A percentile compares a stretch with the other conserved stretches of the same genome.
phyloP scores from a whole-genome alignment of 2,888 invertebrate species.

The Galeruca laticollis region DNA sequence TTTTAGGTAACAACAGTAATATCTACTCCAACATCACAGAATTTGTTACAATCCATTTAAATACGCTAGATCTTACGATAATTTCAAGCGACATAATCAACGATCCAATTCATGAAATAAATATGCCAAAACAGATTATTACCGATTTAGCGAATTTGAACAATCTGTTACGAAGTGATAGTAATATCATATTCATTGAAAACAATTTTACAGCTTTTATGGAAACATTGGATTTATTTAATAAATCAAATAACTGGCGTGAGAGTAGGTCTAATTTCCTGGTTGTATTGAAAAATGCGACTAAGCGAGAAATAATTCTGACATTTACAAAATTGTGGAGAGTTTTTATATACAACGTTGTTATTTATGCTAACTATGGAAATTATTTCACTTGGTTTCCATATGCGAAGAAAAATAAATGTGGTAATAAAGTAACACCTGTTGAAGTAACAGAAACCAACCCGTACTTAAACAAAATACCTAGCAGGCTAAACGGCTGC shows the following conservation, averaged over 20 bases:
- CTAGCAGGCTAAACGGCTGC: conserved; percentile 23
- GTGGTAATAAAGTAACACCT: conserved; percentile 6
- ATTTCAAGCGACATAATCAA: background rate
- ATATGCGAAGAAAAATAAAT: conserved; percentile 4
- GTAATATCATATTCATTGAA: conserved; percentile 5
- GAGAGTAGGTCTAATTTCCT: background rate
- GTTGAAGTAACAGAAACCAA: conserved; percentile 8
- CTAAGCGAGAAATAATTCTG: background rate
- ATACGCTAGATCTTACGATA: background rate
- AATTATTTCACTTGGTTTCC: conserved; percentile 24
- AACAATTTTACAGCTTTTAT: background rate
- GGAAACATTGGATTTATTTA: background rate
- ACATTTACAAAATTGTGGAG: conserved; percentile 12
- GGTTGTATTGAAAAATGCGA: conserved; percentile 5
- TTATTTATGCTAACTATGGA: background rate
- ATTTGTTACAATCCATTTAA: conserved; percentile 7
- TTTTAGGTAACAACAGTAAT: background rate
- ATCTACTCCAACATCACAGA: background rate
- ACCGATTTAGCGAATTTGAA: background rate
- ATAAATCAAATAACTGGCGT: background rate
- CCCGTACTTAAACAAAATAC: conserved; percentile 16
- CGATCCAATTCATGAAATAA: background rate
- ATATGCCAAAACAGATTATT: conserved; percentile 6
- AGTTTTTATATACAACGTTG: conserved; percentile 12
- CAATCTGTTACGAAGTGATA: background rate